Conservation (phyloP, 2,113 vertebrate genomes). For the Microcebus murinus region DNA sequence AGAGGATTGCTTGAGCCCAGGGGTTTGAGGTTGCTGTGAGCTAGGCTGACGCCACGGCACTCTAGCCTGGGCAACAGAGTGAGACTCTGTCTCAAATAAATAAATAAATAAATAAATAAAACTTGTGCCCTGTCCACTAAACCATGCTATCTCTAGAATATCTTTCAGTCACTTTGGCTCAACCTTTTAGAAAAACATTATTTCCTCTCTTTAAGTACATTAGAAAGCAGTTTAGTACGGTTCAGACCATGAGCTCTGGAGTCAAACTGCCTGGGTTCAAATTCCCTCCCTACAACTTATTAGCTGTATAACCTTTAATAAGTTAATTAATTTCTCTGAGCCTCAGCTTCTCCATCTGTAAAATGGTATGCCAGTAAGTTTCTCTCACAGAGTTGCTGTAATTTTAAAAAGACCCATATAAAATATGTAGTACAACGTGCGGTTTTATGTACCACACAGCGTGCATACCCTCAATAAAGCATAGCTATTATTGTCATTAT, state of each 20-base stretch:
- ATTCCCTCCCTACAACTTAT: not conserved
- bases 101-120: not conserved
- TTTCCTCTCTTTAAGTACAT: not conserved
- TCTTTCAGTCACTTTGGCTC: not conserved
- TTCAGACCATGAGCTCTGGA: not conserved
- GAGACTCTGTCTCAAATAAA: too few species aligned
- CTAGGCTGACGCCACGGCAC: too few species aligned
- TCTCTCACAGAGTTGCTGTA: not conserved
- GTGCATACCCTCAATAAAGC: not conserved
- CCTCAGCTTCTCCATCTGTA: not conserved
- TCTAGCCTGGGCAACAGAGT: too few species aligned
- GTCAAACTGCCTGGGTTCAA: not conserved
- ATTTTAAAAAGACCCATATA: not conserved
- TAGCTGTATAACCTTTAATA: not conserved
- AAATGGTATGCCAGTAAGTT: not conserved
- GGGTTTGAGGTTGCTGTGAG: too few species aligned
- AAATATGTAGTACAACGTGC: not conserved
- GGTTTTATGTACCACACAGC: not conserved
- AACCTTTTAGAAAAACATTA: conserved; percentile 19
- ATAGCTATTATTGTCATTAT: not conserved
- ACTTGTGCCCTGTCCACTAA: not conserved
- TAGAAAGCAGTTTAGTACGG: not conserved
- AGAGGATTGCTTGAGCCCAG: too few species aligned
- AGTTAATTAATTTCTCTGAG: not conserved
- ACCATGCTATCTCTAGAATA: not conserved